phyloP scores from a whole-genome alignment of 1,140 invertebrate species.

The Eciton burchellii region DNA sequence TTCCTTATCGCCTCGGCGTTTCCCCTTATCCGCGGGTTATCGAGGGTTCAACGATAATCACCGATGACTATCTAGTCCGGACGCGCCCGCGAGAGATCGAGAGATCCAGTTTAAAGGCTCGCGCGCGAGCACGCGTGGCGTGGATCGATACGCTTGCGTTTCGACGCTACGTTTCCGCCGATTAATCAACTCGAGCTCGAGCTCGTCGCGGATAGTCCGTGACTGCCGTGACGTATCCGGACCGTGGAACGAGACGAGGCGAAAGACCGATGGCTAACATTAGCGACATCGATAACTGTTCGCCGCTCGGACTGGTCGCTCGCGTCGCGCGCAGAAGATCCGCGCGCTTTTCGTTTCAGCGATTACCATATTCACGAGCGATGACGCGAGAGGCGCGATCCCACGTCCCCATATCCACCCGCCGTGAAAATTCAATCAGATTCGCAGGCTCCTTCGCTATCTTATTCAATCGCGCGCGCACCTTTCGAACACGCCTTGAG shows the following conservation, averaged over 20 bases:
- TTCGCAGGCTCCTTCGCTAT: slow-evolving; percentile 35
- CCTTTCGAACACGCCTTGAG: slow-evolving; percentile 58
- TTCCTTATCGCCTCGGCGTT: slow-evolving; percentile 44
- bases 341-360: slow-evolving; percentile 34
- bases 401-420: neutral
- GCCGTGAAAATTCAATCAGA: slow-evolving; percentile 64
- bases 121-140: neutral
- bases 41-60: slow-evolving; percentile 52
- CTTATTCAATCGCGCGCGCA: slow-evolving; percentile 57
- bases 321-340: slow-evolving; percentile 51
- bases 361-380: slow-evolving; percentile 68
- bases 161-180: slow-evolving; percentile 37
- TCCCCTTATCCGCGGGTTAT: slow-evolving; percentile 54
- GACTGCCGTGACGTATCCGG: slow-evolving; percentile 32
- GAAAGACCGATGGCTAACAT: slow-evolving; percentile 53
- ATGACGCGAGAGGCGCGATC: slow-evolving; percentile 53
- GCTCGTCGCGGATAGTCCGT: slow-evolving; percentile 18
- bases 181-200: slow-evolving; percentile 57
- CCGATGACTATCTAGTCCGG: slow-evolving; percentile 48
- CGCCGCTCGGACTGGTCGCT: slow-evolving; percentile 52
- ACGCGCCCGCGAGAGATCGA: slow-evolving; percentile 32
- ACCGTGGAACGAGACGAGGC: neutral
- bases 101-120: slow-evolving; percentile 53
- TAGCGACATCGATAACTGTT: slow-evolving; percentile 56
- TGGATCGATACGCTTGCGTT: slow-evolving; percentile 47